Conservation (phyloP, 2,888 invertebrate species). For the Tenthredo amoena region DNA sequence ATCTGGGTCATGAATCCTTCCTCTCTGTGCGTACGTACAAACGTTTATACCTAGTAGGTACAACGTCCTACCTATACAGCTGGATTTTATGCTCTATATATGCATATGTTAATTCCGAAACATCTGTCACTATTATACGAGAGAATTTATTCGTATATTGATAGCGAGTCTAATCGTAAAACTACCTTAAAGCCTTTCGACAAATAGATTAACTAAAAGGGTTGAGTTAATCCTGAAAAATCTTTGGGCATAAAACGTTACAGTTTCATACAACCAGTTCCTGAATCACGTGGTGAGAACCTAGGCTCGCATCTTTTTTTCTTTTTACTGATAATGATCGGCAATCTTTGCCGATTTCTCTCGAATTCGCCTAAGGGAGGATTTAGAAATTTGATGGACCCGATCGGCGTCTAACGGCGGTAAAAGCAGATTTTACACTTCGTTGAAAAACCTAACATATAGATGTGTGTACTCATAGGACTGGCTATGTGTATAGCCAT, state of each 20-base stretch:
- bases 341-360: constrained; percentile 66
- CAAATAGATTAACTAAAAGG: constrained; percentile 26
- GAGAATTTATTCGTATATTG: constrained; percentile 26
- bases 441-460: constrained; percentile 55
- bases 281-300: background rate
- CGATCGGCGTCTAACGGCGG: constrained; percentile 64
- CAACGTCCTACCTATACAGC: background rate
- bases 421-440: constrained; percentile 71
- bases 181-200: constrained; percentile 8
- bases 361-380: constrained; percentile 61
- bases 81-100: constrained; percentile 46
- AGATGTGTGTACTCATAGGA: background rate
- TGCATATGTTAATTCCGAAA: constrained; percentile 68
- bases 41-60: background rate
- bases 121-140: constrained; percentile 64
- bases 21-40: constrained; percentile 19
- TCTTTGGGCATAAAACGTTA: background rate
- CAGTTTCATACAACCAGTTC: background rate
- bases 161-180: constrained; percentile 19
- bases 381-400: constrained; percentile 60
- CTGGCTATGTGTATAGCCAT: background rate
- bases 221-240: constrained; percentile 45
- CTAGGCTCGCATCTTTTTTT: background rate
- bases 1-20: constrained; percentile 46
- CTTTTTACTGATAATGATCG: constrained; percentile 36